Evolutionary conservation across 2,888 invertebrate genomes (phyloP), one percentile per base, ranked within the genome.

Genomic region (Falcaria lacertinaria): DNA sequence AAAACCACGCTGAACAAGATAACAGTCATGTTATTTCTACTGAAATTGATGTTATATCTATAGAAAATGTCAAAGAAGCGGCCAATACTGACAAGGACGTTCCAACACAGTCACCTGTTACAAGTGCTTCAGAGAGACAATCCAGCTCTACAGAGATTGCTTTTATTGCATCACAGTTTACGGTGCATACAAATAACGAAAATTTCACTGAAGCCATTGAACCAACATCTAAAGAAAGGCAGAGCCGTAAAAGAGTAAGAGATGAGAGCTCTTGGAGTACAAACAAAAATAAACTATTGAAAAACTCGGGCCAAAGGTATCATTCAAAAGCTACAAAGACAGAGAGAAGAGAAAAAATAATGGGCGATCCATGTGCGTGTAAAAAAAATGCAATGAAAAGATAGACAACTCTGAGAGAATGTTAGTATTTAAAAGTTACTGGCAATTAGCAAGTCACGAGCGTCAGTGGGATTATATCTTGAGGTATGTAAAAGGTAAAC

Each of bases 331-430:
- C 4, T 36, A 19, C 22, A 4, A 17, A 17, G 13, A 39, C 32
- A 39, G 39, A 39, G 15, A 39, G 33, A 16, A 33, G 33, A 32
- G 33, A 28, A 39, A 15, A 33, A 17, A 33, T 39, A 8, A 8
- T 33, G 39, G 39, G 39, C 11, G 39, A 39, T 39, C 39, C 39
- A 33, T 39, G 39, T 39, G 17, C n/a, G 15, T 39, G 39, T 16
- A 39, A 33, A 16, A 39, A 39, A 39, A 39, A 13, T 36, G 19
- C 17, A 16, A 2, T 13, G 36, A 36, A 36, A 16, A 36, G 17
- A 36, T 36, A 19, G 36, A 36, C 13, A 2, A 36, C 16, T 36
- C 17, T 11, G 39, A 39, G 25, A 39, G 13, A 22, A 39, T 4
- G 22, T 28, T 39, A 16, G 32, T 15, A 39, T 39, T 39, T 33